phyloP scores from a whole-genome alignment of 2,113 vertebrate genomes.

The Paramisgurnus dabryanus region DNA sequence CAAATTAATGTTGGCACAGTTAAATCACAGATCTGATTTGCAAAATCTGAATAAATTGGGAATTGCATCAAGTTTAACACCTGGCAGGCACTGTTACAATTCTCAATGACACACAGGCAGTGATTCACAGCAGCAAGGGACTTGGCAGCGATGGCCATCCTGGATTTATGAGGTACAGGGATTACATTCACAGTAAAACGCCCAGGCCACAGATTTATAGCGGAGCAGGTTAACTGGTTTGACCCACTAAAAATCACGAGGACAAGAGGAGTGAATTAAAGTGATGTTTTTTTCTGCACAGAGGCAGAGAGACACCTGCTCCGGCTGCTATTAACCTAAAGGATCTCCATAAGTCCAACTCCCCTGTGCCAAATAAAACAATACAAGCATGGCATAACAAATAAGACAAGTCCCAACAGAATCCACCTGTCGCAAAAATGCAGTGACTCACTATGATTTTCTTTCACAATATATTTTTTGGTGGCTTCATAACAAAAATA shows the following conservation, averaged over 20 bases:
- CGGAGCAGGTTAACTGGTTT: constrained; percentile 43
- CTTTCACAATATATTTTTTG: not conserved
- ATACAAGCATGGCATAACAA: too few species aligned
- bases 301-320: constrained; percentile 1
- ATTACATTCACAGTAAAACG: constrained; percentile 40
- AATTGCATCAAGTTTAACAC: not conserved
- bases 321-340: not conserved
- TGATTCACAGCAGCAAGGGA: not conserved
- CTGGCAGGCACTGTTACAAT: not conserved
- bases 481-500: not conserved
- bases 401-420: too few species aligned
- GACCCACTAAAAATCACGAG: constrained; percentile 27
- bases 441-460: too few species aligned
- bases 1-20: too few species aligned
- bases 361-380: not conserved
- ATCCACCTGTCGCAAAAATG: too few species aligned
- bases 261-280: constrained; percentile 33
- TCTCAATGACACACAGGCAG: not conserved
- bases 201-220: constrained; percentile 36
- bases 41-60: not conserved
- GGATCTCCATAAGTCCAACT: too few species aligned
- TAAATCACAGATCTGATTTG: not conserved
- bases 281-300: constrained; percentile 28
- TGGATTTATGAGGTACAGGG: constrained; percentile 35
- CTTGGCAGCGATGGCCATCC: not conserved